Evolutionary conservation across 2,797 vertebrate genomes (phyloP), one percentile per base, ranked within the genome.

Genomic region (Peromyscus aztecus): DNA sequence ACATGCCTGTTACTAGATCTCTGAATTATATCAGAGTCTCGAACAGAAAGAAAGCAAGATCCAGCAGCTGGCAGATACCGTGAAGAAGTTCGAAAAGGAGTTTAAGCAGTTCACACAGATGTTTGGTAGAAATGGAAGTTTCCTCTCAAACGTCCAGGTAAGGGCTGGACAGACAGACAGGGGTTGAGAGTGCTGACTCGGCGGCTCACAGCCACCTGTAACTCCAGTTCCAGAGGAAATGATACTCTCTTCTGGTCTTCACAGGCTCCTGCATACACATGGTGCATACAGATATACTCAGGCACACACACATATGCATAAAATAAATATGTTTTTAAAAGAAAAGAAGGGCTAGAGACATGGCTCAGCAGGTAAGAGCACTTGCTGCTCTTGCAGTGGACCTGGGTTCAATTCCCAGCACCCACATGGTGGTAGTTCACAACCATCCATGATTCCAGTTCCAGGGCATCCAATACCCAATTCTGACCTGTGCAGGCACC

Each of bases 21-120:
- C 99, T 84, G 98, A 99, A 90, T 98, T 99, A 65, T 98, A 99
- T 98, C 98, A 99, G 97, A 99, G 98, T 97, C 98, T 99, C 91
- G 98, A 99, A 96, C 96, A 98, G 90, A 99, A 99, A 98, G 99
- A 99, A 97, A 98, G 98, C 97, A 99, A 99, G 98, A 98, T 99
- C 77, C 99, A 99, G 97, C 98, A 99, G 46, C 98, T 99, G 69
- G 97, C 98, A 78, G 98, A 98, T 52, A 98, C 98, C 27, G 98
- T 99, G 86, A 97, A 98, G 92, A 99, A 98, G 85, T 99, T 99
- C 78, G 99, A 99, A 96, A 99, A 98, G 93, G 98, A 99, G 49
- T 98, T 99, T 96, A 98, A 96, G 24, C 99, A 99, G 14, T 98
- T 99, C 97, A 89, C 98, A 19, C 99, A 99, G 71, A 96, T 99